phyloP scores from a whole-genome alignment of 1,140 invertebrate genomes.

The Tribolium madens region DNA sequence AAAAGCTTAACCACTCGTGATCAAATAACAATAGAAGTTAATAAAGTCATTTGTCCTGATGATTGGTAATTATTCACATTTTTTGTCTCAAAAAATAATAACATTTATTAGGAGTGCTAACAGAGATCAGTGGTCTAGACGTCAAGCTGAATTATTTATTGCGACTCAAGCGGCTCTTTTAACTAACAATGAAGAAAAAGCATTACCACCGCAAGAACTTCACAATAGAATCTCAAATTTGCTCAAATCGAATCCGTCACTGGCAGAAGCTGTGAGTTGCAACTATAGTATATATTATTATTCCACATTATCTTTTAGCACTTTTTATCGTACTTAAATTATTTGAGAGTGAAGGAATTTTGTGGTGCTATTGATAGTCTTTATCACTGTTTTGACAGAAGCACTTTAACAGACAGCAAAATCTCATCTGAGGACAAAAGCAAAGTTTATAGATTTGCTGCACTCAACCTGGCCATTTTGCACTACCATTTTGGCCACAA shows the following conservation, averaged over 20 bases:
- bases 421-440: constrained; percentile 73
- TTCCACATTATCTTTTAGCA: constrained; percentile 74
- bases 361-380: constrained; percentile 86
- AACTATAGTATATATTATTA: not conserved
- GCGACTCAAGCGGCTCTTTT: constrained; percentile 86
- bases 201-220: constrained; percentile 79
- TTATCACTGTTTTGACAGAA: constrained; percentile 87
- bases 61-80: constrained; percentile 52
- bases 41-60: constrained; percentile 41
- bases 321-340: constrained; percentile 92
- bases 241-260: constrained; percentile 82
- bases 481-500: constrained; percentile 89
- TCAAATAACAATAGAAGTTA: constrained; percentile 44
- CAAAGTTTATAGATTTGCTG: constrained; percentile 87
- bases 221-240: constrained; percentile 83
- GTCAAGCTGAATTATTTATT: constrained; percentile 89
- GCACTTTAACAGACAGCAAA: constrained; percentile 67
- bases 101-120: constrained; percentile 55
- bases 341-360: constrained; percentile 87
- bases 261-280: constrained; percentile 81
- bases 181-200: constrained; percentile 83
- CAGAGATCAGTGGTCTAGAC: constrained; percentile 80
- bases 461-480: constrained; percentile 88
- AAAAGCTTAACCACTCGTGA: constrained; percentile 46
- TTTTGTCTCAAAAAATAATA: not conserved